Evolutionary conservation across 2,888 invertebrate species (phyloP), one percentile per base, ranked within the genome.

Genomic region (Balanococcus diminutus): DNA sequence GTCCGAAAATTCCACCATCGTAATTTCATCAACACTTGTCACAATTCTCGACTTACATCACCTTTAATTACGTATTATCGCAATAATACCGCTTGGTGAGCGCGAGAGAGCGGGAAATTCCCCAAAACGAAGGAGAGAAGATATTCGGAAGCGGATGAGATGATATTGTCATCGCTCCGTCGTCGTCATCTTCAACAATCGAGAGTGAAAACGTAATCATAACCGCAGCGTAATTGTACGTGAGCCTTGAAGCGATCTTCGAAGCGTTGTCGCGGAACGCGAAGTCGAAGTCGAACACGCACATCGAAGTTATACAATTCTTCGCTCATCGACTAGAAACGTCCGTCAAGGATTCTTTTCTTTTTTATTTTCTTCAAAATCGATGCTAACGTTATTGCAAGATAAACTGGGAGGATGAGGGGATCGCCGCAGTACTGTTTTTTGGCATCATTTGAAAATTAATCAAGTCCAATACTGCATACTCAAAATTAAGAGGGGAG

Each of bases 301-400:
- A 19, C 42, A 42, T n/a, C 51, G 3, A 51, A 51, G 6, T 5
- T 51, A n/a, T 19, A 51, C 51, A 25, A 28, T 25, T 67, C 61
- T 67, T 28, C 11, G 61, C 22, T 67, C 61, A 28, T 25, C 14
- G 28, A 67, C 61, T 28, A 28, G 25, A 9, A 67, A 67, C 61
- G 61, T 67, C 61, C 25, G 28, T 67, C 61, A 67, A 67, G 61
- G 61, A 67, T 67, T 46, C 61, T 67, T 67, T 67, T 67, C 51
- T 19, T 51, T 19, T 9, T 51, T 51, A 8, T 19, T 51, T 51
- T 19, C n/a, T n/a, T n/a, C n/a, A n/a, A 42, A 51, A 51, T 51
- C 51, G 51, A 51, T 19, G 19, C 19, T 19, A 19, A 3, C 3
- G 19, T 19, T 8, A 19, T 51, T 19, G 51, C 51, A n/a, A 51